Percentiles rank a stretch among this genome's conserved stretches.
Evolutionary conservation across 64 coral and sea anemone species (phyloP).

Genomic region (Montipora capricornis): DNA sequence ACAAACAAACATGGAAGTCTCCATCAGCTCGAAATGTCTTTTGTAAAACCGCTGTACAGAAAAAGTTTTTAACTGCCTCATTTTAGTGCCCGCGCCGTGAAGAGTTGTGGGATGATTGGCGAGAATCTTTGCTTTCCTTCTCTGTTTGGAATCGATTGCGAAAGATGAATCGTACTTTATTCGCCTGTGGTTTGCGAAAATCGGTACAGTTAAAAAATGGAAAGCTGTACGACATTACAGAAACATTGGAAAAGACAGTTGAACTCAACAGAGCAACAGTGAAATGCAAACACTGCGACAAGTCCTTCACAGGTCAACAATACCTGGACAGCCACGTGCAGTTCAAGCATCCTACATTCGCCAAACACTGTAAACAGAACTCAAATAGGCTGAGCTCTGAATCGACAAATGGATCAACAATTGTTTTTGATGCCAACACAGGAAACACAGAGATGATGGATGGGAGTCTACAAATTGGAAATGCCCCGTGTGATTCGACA

Average conservation of each 20-base stretch:
- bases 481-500: conserved; percentile 59
- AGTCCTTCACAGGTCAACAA: conserved; percentile 79
- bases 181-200: conserved; percentile 67
- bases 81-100: neutral
- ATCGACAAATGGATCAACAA: conserved; percentile 63
- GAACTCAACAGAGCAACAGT: conserved; percentile 34
- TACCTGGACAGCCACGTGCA: conserved; percentile 77
- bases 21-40: conserved; percentile 16
- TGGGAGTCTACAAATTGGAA: conserved; percentile 55
- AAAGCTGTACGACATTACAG: conserved; percentile 71
- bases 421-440: conserved; percentile 62
- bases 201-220: conserved; percentile 77
- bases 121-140: conserved; percentile 16
- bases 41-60: conserved; percentile 28
- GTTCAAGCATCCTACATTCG: conserved; percentile 72
- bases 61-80: conserved; percentile 14
- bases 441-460: conserved; percentile 56
- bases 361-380: conserved; percentile 46
- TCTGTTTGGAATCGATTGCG: conserved; percentile 23
- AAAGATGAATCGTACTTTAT: conserved; percentile 59
- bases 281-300: conserved; percentile 64
- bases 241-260: conserved; percentile 70
- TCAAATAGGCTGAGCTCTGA: conserved; percentile 57
- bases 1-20: conserved; percentile 55
- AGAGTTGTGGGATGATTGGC: conserved; percentile 29